Evolutionary conservation across 1,140 invertebrate species (phyloP).

Genomic region (Heliconius eleuchia): DNA sequence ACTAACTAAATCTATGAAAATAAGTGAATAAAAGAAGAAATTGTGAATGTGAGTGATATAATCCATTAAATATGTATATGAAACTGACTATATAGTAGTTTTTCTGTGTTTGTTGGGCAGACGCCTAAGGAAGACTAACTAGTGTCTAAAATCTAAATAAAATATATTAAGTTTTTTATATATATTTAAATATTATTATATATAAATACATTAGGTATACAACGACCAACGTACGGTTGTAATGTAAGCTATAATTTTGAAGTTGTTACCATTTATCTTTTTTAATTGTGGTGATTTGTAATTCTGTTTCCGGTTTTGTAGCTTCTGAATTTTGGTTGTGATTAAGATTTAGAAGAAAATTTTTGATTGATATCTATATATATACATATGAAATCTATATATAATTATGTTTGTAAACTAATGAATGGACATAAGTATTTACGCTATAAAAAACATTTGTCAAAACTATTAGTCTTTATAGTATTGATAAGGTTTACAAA

Average conservation of each 20-base stretch:
- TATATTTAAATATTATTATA: not conserved
- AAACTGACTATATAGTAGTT: not conserved
- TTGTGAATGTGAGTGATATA: slow-evolving; percentile 15
- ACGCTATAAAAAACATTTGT: not conserved
- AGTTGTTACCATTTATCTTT: not conserved
- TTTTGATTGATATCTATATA: not conserved
- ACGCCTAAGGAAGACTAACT: not conserved
- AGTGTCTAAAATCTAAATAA: slow-evolving; percentile 14
- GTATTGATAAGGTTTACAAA: too few relatives aligned
- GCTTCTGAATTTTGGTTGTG: slow-evolving; percentile 6
- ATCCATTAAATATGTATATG: not conserved
- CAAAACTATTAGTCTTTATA: not conserved
- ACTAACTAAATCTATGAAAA: not conserved
- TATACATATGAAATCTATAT: too few relatives aligned
- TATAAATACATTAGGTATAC: slow-evolving; percentile 17
- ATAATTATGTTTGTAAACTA: too few relatives aligned
- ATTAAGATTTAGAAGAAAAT: not conserved
- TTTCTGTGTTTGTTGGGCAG: not conserved
- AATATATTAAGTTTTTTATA: not conserved
- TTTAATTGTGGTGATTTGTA: not conserved
- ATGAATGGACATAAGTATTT: not conserved
- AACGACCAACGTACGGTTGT: slow-evolving; percentile 36
- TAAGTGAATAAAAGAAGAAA: not conserved
- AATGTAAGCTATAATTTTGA: not conserved
- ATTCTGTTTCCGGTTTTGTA: slow-evolving; percentile 1